phyloP scores from a whole-genome alignment of 92 coral and sea anemone species.

The Pocillopora grandis region DNA sequence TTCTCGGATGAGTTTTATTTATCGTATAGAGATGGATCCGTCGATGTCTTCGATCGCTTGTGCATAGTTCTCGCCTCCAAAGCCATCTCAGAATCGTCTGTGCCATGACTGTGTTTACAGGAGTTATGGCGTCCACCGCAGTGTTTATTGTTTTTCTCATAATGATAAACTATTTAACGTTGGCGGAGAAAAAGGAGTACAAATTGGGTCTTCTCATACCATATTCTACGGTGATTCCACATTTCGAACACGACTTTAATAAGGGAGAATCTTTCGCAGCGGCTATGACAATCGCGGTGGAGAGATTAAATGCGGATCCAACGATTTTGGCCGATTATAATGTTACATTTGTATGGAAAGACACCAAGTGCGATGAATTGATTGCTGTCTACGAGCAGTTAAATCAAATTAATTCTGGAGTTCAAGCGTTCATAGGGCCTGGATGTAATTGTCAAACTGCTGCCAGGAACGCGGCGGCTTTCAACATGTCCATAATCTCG shows the following conservation, averaged over 20 bases:
- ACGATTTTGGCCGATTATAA: slow-evolving; percentile 75
- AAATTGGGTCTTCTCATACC: slow-evolving; percentile 82
- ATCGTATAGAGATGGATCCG: background rate
- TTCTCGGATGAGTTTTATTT: background rate
- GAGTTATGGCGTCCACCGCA: slow-evolving; percentile 32
- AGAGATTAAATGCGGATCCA: slow-evolving; percentile 77
- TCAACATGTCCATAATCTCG: slow-evolving; percentile 71
- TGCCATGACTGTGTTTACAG: slow-evolving; percentile 2
- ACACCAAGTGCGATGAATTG: slow-evolving; percentile 70
- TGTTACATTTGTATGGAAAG: slow-evolving; percentile 85
- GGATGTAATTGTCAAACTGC: slow-evolving; percentile 81
- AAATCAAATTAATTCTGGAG: slow-evolving; percentile 63
- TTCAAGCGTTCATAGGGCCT: slow-evolving; percentile 80
- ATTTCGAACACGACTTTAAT: slow-evolving; percentile 29
- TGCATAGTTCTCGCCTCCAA: background rate
- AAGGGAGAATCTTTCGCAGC: slow-evolving; percentile 76
- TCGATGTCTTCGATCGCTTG: background rate
- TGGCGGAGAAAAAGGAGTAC: slow-evolving; percentile 60
- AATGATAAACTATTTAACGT: slow-evolving; percentile 5
- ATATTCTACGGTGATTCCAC: slow-evolving; percentile 47
- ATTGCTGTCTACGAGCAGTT: slow-evolving; percentile 70
- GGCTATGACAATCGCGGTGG: slow-evolving; percentile 88
- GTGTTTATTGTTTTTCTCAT: slow-evolving; percentile 18
- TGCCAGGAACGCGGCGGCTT: slow-evolving; percentile 89
- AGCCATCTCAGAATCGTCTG: background rate